Conservation (phyloP, 2,888 invertebrate genomes). For the Cephus pulcher region DNA sequence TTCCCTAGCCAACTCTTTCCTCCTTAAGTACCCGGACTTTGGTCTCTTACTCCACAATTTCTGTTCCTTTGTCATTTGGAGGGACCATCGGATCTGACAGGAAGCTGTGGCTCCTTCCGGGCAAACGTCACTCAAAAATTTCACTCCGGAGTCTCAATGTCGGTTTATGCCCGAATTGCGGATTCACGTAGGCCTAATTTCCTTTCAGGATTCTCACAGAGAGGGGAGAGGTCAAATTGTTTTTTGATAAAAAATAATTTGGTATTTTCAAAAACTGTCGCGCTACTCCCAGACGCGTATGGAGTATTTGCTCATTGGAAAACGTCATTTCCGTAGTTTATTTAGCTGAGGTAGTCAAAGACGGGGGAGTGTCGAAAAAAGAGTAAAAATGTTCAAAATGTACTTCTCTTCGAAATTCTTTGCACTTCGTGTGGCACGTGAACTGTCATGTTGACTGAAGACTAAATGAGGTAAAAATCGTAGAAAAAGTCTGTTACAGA, state of each 20-base stretch:
- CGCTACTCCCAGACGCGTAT: neutral
- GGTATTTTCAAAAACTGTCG: neutral
- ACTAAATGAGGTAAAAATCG: neutral
- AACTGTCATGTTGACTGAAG: neutral
- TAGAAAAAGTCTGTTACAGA: neutral
- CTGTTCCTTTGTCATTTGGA: neutral
- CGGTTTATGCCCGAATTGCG: slow-evolving; percentile 54
- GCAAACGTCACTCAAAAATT: slow-evolving; percentile 53
- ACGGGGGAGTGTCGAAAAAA: neutral
- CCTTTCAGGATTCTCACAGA: slow-evolving; percentile 5
- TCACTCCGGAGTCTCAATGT: slow-evolving; percentile 16
- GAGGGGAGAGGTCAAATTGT: slow-evolving; percentile 30
- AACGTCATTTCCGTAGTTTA: neutral
- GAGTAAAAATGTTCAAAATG: neutral
- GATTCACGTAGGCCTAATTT: slow-evolving; percentile 53
- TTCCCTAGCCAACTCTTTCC: neutral
- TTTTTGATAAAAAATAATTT: neutral
- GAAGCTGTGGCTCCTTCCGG: slow-evolving; percentile 34
- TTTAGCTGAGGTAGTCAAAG: neutral
- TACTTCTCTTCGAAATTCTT: neutral
- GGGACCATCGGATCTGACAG: neutral
- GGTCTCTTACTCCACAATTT: neutral
- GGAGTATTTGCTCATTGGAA: neutral
- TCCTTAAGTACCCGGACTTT: neutral
- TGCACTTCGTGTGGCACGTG: neutral